Percentiles rank a stretch among this genome's conserved stretches.
Conservation (phyloP, 2,797 vertebrate genomes). For the Danio kyathit region DNA sequence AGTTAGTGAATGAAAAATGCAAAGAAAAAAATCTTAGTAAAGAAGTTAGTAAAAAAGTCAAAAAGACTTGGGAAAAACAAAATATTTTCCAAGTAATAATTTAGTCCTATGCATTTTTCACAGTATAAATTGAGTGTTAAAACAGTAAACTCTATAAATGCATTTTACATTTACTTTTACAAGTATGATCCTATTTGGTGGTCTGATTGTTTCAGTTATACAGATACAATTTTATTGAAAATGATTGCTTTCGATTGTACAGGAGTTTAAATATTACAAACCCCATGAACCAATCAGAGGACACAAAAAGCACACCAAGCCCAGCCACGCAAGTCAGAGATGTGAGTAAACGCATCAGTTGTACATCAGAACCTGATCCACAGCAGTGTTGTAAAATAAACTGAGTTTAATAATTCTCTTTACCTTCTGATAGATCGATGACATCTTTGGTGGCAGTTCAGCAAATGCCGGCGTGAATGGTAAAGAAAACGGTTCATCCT, state of each 20-base stretch:
- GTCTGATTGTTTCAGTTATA: too few species aligned
- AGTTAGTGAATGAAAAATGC: too few species aligned
- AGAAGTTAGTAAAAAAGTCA: too few species aligned
- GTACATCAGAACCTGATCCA: not conserved
- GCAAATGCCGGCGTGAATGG: slow-evolving; percentile 80
- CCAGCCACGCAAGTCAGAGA: slow-evolving; percentile 84
- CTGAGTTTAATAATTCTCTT: not conserved
- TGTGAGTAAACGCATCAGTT: slow-evolving; percentile 34
- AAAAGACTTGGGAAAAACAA: too few species aligned
- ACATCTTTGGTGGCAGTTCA: slow-evolving; percentile 84
- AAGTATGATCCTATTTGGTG: too few species aligned
- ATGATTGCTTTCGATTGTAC: slow-evolving; percentile 14
- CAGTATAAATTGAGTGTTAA: too few species aligned
- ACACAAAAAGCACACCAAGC: slow-evolving; percentile 79
- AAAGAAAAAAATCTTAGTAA: too few species aligned
- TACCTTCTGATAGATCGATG: slow-evolving; percentile 83
- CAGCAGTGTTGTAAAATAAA: not conserved
- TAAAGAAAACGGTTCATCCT: slow-evolving; percentile 86
- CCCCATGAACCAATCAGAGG: slow-evolving; percentile 84
- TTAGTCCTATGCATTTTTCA: too few species aligned
- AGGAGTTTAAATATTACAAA: slow-evolving; percentile 89
- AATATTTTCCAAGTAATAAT: too few species aligned
- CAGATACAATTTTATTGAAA: too few species aligned
- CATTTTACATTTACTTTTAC: too few species aligned
- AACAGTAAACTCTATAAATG: too few species aligned